Conservation (phyloP, 1,140 invertebrate genomes). For the Melanaphis sacchari region DNA sequence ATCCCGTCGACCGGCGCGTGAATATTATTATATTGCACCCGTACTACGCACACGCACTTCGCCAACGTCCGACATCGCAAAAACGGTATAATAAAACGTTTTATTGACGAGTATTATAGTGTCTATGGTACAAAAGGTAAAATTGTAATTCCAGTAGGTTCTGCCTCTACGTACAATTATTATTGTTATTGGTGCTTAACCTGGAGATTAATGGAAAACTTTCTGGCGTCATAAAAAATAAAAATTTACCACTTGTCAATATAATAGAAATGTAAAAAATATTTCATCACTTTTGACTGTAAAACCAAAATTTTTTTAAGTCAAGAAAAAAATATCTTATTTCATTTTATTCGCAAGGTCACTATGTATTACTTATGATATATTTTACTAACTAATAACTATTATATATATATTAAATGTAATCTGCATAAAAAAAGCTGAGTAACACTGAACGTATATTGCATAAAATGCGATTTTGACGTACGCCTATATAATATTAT, state of each 20-base stretch:
- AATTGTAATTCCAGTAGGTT: neutral
- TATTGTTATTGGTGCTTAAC: neutral
- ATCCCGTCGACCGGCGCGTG: neutral
- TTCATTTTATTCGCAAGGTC: neutral
- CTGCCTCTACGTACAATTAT: neutral
- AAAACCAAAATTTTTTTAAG: neutral
- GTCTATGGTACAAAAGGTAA: neutral
- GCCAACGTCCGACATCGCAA: neutral
- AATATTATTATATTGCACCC: neutral
- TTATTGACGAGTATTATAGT: neutral
- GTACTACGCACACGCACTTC: neutral
- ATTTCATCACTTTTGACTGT: neutral
- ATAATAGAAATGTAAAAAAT: neutral
- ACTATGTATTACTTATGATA: neutral
- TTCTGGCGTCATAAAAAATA: neutral
- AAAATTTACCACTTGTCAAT: neutral
- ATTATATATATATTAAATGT: too few species aligned
- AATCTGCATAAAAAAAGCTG: neutral
- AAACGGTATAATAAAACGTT: neutral
- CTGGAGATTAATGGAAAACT: neutral
- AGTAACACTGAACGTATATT: neutral
- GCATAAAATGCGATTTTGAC: neutral
- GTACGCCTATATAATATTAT: neutral
- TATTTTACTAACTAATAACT: neutral
- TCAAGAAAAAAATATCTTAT: neutral